Evolutionary conservation across 2,888 invertebrate genomes (phyloP), one percentile per base, ranked within the genome.

Genomic region (Sarcophaga carnaria): DNA sequence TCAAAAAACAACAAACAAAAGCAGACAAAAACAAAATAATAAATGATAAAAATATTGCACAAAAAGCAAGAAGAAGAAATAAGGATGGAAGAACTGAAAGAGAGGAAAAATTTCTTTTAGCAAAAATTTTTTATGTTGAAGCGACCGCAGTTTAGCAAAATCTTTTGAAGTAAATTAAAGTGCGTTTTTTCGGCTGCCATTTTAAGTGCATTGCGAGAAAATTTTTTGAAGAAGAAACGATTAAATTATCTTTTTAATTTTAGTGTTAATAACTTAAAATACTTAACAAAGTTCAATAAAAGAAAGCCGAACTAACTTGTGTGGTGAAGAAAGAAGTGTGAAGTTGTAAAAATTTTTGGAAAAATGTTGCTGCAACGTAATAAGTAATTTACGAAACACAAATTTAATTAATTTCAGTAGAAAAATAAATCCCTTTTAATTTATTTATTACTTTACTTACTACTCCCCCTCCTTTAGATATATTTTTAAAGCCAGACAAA

Each of bases 301-400:
- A 54, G 17, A 54, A 54, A 14, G 10, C 54, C 4, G 17, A 54
- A 12, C 4, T 17, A 54, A 54, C 12, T 12, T 17, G 12, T 54
- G 17, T 14, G 17, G 17, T 54, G 54, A 6, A 64, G 12, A 66
- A 66, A 17, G 8, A 72, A 59, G 3, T 25, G 59, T 37, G 70
- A 69, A 70, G 54, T 67, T 67, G 37, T 67, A 14, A 66, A 37
- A 54, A 54, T 66, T 17, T 45, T 45, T 17, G 67, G 54, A 62
- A 80, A 81, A 63, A 87, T 87, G 86, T 84, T 87, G 83, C 86
- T 87, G 83, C 86, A 87, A 60, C 86, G 86, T 79, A 87, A 87
- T 83, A 87, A 87, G 86, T 87, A 87, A 86, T 69, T 72, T 75
- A 12, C 17, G 54, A 54, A 54, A 54, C 0, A 54, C 8, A 37